Base-by-base conservation (phyloP, 2,797 vertebrate genomes). In the Bryconaethiops microstoma region DNA sequence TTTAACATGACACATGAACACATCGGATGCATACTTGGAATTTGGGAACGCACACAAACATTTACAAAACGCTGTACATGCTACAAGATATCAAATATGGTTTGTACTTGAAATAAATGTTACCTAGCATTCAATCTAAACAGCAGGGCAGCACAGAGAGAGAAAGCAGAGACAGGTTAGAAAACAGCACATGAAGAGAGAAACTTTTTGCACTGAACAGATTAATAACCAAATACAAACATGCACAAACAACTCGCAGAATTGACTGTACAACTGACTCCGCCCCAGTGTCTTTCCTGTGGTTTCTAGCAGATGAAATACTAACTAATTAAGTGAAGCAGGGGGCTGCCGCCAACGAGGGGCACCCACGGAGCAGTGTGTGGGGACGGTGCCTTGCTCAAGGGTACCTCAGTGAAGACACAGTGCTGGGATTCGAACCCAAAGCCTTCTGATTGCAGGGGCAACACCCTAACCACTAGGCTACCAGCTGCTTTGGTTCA, bases 91-190 rank as follows among this genome's bases (percentile, higher is more conserved):
- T 50, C 19, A 76, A 19, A 80, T 77, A 14, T 4, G 25, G 25
- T 78, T 74, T 78, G 63, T 74, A 82, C 19, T 77, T 79, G 25
- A 79, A 82, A 78, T 39, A 83, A 82, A 29, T 3, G 74, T 87
- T 87, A 87, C 86, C 86, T 77, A 87, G 79, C 82, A 72, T 63
- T 85, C 86, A 85, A 87, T 87, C 86, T 87, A 85, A 45, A 82
- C 76, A 72, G 65, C 63, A 81, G 0, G 74, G 82, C 79, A 85
- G 86, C 86, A 79, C 23, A 68, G 50, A 82, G 57, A 78, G 25
- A 77, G 55, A 85, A 78, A 82, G 78, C 72, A 86, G 29, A 81
- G 64, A 69, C 25, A 77, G 4, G 62, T 81, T 83, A 86, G 73
- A 77, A 82, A 55, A 74, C 62, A 82, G 71, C 23, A 71, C 7